Percentiles rank a stretch among this genome's conserved stretches.
Conservation (phyloP, 2,113 vertebrate genomes). For the Aspidoscelis tigris region DNA sequence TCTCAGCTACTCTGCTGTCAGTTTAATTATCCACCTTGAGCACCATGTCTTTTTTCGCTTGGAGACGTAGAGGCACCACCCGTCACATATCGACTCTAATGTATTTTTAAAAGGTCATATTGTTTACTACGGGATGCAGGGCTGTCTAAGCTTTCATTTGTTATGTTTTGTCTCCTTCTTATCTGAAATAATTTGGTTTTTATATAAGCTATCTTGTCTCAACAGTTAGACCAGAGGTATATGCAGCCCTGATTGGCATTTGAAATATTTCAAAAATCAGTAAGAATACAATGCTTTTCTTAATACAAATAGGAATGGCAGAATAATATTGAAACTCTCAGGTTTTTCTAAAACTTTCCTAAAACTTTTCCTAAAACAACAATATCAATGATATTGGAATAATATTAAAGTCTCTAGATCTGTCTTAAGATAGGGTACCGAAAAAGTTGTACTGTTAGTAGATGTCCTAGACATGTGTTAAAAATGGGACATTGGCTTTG, state of each 20-base stretch:
- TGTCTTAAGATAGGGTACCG: background rate
- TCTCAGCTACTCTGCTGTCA: slow-evolving; percentile 36
- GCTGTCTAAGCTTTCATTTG: slow-evolving; percentile 6
- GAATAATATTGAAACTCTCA: background rate
- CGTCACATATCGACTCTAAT: background rate
- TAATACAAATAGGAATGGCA: background rate
- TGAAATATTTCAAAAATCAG: background rate
- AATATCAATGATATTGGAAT: background rate
- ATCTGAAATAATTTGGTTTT: background rate
- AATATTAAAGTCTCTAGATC: background rate
- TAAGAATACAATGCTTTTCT: background rate
- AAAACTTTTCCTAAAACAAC: no score
- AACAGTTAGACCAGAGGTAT: background rate
- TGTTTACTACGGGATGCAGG: background rate
- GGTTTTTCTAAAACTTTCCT: background rate
- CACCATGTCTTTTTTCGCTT: slow-evolving; percentile 9
- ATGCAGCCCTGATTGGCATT: background rate
- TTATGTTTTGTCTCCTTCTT: background rate
- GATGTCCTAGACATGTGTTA: no score
- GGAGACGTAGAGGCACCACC: slow-evolving; percentile 14
- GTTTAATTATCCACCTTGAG: slow-evolving; percentile 39
- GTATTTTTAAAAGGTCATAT: background rate
- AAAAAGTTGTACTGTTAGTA: background rate
- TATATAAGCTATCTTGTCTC: background rate
- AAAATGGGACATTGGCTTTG: no score